Evolutionary conservation across 1,140 invertebrate genomes (phyloP).

Genomic region (Hirudo medicinalis): DNA sequence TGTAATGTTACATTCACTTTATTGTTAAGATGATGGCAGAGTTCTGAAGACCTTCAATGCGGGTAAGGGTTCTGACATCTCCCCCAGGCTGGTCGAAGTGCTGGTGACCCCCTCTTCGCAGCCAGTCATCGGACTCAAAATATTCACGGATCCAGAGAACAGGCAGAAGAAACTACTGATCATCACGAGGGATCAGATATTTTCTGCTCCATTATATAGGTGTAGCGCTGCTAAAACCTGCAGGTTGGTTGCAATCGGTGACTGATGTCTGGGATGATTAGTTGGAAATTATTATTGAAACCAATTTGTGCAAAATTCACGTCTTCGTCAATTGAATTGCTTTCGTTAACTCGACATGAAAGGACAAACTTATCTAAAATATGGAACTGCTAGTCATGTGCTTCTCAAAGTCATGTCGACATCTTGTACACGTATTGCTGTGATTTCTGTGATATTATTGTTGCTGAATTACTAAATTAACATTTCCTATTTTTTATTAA

Average conservation of each 20-base stretch:
- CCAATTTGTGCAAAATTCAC: too few species aligned
- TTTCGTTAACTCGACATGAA: too few species aligned
- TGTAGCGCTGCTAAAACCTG: slow-evolving; percentile 55
- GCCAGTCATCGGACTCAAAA: slow-evolving; percentile 59
- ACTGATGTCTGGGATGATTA: slow-evolving; percentile 1
- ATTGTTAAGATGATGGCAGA: slow-evolving; percentile 63
- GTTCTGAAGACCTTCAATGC: slow-evolving; percentile 73
- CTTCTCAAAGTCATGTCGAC: too few species aligned
- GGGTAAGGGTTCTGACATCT: slow-evolving; percentile 26
- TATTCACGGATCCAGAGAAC: slow-evolving; percentile 47
- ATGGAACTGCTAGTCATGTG: too few species aligned
- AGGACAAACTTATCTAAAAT: too few species aligned
- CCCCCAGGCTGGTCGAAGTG: slow-evolving; percentile 67
- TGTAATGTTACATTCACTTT: too few species aligned
- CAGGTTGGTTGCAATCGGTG: slow-evolving; percentile 43
- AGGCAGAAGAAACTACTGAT: slow-evolving; percentile 59
- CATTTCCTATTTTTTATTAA: too few species aligned
- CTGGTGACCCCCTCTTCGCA: slow-evolving; percentile 45
- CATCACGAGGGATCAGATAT: slow-evolving; percentile 70
- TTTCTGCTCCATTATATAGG: slow-evolving; percentile 69
- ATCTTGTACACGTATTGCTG: too few species aligned
- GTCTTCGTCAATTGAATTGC: too few species aligned
- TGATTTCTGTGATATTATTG: slow-evolving; percentile 6
- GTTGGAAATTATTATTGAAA: slow-evolving; percentile 13
- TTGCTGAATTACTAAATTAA: background rate